Conservation (phyloP, 2,888 invertebrate species). For the Cerceris ruficornis region DNA sequence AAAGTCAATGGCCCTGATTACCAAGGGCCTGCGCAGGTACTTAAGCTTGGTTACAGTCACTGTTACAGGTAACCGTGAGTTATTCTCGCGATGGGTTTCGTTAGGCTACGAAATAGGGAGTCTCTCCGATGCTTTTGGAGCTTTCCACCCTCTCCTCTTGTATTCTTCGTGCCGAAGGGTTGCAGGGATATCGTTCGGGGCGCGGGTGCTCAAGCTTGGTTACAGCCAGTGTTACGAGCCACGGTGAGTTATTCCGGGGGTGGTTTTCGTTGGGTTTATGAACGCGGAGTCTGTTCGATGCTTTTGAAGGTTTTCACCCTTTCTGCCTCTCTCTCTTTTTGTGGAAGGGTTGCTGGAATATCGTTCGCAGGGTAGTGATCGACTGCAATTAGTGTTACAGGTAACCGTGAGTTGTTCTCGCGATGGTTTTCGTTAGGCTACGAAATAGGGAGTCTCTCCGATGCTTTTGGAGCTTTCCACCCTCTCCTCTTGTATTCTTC, state of each 20-base stretch:
- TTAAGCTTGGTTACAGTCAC: slow-evolving; percentile 53
- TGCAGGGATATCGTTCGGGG: slow-evolving; percentile 1
- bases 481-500: not conserved
- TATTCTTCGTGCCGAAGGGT: not conserved
- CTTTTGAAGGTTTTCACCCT: too few relatives aligned
- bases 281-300: too few relatives aligned
- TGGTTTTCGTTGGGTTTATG: too few relatives aligned
- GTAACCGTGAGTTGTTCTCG: slow-evolving; percentile 40
- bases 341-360: too few relatives aligned
- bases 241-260: too few relatives aligned
- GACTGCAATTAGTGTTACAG: slow-evolving; percentile 47
- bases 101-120: slow-evolving; percentile 22
- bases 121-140: not conserved
- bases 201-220: slow-evolving; percentile 52
- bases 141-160: not conserved
- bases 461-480: not conserved
- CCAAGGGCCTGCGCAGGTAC: slow-evolving; percentile 54
- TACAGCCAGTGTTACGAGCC: not conserved
- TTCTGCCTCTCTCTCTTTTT: too few relatives aligned
- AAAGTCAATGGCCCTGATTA: slow-evolving; percentile 67
- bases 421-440: slow-evolving; percentile 41
- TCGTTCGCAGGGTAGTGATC: too few relatives aligned
- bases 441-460: not conserved
- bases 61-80: slow-evolving; percentile 48
- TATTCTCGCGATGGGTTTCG: slow-evolving; percentile 43